phyloP scores from a whole-genome alignment of 2,888 invertebrate species.

The Ophion slaviceki region DNA sequence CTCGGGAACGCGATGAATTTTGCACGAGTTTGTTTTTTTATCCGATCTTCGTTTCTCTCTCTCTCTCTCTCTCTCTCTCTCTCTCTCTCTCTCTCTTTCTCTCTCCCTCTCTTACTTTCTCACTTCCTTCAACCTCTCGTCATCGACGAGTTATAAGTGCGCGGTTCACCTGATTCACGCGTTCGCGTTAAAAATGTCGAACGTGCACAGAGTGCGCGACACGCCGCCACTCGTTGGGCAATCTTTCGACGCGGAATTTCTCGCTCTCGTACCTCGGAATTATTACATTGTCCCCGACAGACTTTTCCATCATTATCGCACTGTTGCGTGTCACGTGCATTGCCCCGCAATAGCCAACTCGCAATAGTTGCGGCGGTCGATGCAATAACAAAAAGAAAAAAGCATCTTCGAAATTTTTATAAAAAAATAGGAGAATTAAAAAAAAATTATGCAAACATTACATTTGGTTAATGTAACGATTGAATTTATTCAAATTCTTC shows the following conservation, averaged over 20 bases:
- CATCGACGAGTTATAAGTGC: slow-evolving; percentile 21
- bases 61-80: background rate
- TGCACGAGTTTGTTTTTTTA: slow-evolving; percentile 42
- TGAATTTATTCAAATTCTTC: too few species aligned
- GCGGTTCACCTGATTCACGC: slow-evolving; percentile 49
- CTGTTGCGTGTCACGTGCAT: slow-evolving; percentile 9
- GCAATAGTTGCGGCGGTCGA: background rate
- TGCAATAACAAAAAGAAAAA: background rate
- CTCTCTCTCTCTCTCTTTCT: background rate
- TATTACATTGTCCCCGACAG: slow-evolving; percentile 21
- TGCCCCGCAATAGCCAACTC: background rate
- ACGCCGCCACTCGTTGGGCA: slow-evolving; percentile 35
- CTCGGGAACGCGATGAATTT: slow-evolving; percentile 48
- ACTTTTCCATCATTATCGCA: background rate
- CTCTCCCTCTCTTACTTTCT: background rate
- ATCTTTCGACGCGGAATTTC: slow-evolving; percentile 30
- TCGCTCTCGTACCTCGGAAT: slow-evolving; percentile 47
- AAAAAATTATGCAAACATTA: too few species aligned
- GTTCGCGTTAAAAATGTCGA: slow-evolving; percentile 34
- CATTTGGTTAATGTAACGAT: too few species aligned
- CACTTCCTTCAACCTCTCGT: slow-evolving; percentile 15
- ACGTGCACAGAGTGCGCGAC: slow-evolving; percentile 25
- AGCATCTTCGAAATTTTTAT: too few species aligned
- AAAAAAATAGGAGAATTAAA: too few species aligned
- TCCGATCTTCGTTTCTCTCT: background rate